Base-by-base conservation (phyloP, 2,888 invertebrate genomes). In the Pammene aurita region DNA sequence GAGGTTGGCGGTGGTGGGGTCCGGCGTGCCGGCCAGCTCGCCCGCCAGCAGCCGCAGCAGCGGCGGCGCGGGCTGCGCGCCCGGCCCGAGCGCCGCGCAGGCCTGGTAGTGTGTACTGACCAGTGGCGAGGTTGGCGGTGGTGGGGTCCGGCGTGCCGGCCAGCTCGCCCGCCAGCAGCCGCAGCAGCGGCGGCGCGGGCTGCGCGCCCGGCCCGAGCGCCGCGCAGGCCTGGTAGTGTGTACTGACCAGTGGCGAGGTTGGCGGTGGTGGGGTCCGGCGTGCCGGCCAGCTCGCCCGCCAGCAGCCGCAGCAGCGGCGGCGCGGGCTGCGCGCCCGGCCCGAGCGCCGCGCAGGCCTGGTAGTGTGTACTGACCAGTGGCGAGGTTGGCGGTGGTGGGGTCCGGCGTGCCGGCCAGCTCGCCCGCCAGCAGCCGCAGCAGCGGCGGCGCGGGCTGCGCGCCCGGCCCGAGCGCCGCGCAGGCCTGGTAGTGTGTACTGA, bases 361-460 rank as follows among this genome's bases (percentile, higher is more conserved):
- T 99, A 99, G 16, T 13, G 56, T 41, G 66, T 41, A 67, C 26
- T 35, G 42, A 84, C 84, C 84, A 0, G 84, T 84, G n/a, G 87
- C 86, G 0, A 86, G 83, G 96, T 98, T 98, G 77, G 97, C 97
- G 11, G 98, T 97, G 26, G 96, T 96, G 84, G 98, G 98, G 84
- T 99, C 99, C 0, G 98, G 96, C 14, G 98, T 90, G 0, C 98
- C 99, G 0, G 98, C 99, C 78, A 99, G 96, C 87, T 99, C 99
- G 0, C 98, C 97, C 7, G 97, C 99, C 58, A 99, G 93, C 94
- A 98, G 96, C 76, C 98, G 93, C 72, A 98, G 90, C 63, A 99
- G 93, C 80, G 97, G 96, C 18, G 98, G 97, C 80, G 98, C 82
- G 55, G 89, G 86, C 10, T 88, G 83, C 7, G 83, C 80, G 56